Evolutionary conservation across 92 coral and sea anemone genomes (phyloP), one percentile per base, ranked within the genome.

Genomic region (Montipora capitata): DNA sequence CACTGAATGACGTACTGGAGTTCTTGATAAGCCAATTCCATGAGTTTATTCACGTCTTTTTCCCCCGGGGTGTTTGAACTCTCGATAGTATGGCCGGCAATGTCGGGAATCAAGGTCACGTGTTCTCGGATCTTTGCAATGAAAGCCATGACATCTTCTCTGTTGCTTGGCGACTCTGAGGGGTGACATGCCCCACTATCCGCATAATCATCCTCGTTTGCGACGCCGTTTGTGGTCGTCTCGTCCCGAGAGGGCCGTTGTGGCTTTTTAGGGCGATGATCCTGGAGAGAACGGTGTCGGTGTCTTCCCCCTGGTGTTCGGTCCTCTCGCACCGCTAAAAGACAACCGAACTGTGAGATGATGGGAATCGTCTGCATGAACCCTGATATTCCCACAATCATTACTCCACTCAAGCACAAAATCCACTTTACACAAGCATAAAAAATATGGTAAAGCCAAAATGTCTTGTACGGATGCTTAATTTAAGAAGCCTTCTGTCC

Each of bases 301-400:
- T 98, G 99, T 40, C 99, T 91, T 2, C 99, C 99, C 0, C 99
- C 99, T 2, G 99, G 98, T 4, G 98, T 95, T 0, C 99, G 93
- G 57, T 98, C 99, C 56, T 96, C 98, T 56, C 99, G 90, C 16
- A 96, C 99, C 38, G 99, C 99, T 98, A 44, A 42, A 72, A 49
- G 72, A 52, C 1, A 51, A 43, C 35, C 35, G 49, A 54, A 4
- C 18, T 16, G 3, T 39, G 39, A 38, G 7, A 8, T 10, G 11
- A 71, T 40, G 44, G 52, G 10, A 10, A 48, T 5, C 10, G 7
- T 48, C 6, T 48, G 52, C 0, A 48, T 48, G 52, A 48, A 27
- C 35, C 35, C 0, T 27, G 35, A 27, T 27, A 27, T 27, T 1
- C 35, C 35, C 35, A 27, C 35, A 27, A 27, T 27, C 35, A 27